A percentile compares a stretch with the other conserved stretches of the same genome.
phyloP scores from a whole-genome alignment of 1,140 invertebrate species.

The Cyclargus thomasi region DNA sequence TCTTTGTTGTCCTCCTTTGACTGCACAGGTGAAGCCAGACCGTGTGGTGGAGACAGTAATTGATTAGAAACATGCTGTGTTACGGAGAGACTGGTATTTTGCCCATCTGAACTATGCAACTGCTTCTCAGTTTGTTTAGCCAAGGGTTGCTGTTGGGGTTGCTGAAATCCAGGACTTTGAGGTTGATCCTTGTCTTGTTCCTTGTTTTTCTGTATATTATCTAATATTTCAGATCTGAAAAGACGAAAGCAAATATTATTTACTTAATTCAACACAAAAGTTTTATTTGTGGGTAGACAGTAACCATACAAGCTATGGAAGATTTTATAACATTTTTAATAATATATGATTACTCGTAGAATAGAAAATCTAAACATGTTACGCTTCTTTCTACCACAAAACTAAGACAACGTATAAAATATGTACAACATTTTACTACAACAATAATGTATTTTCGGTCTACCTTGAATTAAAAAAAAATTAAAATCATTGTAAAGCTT shows the following conservation, averaged over 20 bases:
- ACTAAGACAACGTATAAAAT: no score
- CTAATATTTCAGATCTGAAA: slow-evolving; percentile 66
- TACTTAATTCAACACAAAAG: neutral
- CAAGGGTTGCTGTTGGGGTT: slow-evolving; percentile 44
- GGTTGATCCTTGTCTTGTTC: slow-evolving; percentile 60
- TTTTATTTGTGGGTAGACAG: neutral
- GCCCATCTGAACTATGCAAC: slow-evolving; percentile 34
- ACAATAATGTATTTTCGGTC: neutral
- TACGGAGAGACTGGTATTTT: slow-evolving; percentile 47
- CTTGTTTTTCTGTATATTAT: slow-evolving; percentile 62
- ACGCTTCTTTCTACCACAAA: no score
- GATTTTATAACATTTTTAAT: no score
- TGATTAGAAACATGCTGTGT: slow-evolving; percentile 63
- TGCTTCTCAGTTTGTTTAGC: slow-evolving; percentile 50
- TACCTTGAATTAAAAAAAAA: neutral
- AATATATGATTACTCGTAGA: no score
- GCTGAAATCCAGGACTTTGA: slow-evolving; percentile 46
- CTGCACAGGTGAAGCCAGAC: slow-evolving; percentile 38
- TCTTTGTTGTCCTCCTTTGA: slow-evolving; percentile 59
- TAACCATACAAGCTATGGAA: no score
- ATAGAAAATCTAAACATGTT: no score
- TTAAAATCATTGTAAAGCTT: neutral
- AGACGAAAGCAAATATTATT: slow-evolving; percentile 20
- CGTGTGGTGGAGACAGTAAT: slow-evolving; percentile 49
- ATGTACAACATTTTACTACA: no score